A percentile compares a stretch with the other conserved stretches of the same genome.
Evolutionary conservation across 2,797 vertebrate genomes (phyloP).

Genomic region (Harpagifer antarcticus): DNA sequence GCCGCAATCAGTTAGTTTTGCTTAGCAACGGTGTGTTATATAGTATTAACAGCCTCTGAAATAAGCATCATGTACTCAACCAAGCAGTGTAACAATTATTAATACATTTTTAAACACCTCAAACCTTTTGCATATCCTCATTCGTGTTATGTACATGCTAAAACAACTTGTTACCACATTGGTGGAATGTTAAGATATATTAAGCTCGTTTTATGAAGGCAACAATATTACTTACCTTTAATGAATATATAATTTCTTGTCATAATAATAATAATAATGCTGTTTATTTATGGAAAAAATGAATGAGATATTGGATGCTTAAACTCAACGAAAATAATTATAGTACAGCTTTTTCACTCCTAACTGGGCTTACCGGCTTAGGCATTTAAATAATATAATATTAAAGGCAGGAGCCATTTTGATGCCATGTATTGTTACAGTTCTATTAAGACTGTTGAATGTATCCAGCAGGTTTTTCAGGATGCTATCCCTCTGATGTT

Average conservation of each 20-base stretch:
- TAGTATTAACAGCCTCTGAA: too few relatives aligned
- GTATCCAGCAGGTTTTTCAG: conserved; percentile 22
- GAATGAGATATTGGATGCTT: background rate
- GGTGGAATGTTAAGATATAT: background rate
- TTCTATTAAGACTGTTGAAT: conserved; percentile 15
- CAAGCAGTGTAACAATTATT: too few relatives aligned
- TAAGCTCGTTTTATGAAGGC: background rate
- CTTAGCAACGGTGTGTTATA: background rate
- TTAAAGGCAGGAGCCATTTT: background rate
- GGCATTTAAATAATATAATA: conserved; percentile 4
- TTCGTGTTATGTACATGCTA: background rate
- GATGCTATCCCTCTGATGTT: conserved; percentile 16
- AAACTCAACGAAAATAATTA: conserved; percentile 9
- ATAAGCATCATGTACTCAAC: background rate
- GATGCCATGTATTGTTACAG: conserved; percentile 3
- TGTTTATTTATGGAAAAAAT: background rate
- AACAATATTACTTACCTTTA: background rate
- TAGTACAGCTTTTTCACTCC: conserved; percentile 1
- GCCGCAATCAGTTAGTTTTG: background rate
- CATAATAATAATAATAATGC: background rate
- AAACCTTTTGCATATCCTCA: too few relatives aligned
- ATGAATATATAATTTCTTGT: background rate
- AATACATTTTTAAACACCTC: background rate
- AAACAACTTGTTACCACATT: background rate
- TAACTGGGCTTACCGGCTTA: too few relatives aligned